These are phyloP conservation scores for Lutraria lutraria DNA, from an alignment of 2,888 invertebrate genomes.

Conservation along the genomic window DNA sequence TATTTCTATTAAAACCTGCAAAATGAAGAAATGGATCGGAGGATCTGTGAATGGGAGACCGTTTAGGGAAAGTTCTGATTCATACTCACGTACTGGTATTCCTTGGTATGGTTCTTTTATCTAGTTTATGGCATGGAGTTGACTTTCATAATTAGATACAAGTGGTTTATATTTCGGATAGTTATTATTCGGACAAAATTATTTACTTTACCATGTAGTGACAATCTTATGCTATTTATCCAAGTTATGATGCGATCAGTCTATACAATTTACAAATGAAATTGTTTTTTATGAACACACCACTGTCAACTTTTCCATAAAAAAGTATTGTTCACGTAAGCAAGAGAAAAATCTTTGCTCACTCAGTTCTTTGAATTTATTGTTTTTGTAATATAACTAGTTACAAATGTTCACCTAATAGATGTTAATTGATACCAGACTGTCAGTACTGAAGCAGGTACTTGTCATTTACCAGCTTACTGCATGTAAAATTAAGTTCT, in stretches of 20 bases:
- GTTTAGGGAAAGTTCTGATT: conserved; percentile 70
- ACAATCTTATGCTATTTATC: background rate
- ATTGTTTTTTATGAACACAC: no score
- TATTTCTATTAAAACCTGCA: background rate
- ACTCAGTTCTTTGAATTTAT: no score
- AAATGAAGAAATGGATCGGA: conserved; percentile 62
- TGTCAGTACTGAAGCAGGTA: no score
- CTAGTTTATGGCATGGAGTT: background rate
- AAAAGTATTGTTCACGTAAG: no score
- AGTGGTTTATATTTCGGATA: conserved; percentile 1
- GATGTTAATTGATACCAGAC: no score
- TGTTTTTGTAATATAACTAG: no score
- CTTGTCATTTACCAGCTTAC: no score
- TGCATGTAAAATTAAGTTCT: no score
- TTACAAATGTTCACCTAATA: no score
- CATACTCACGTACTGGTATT: conserved; percentile 68
- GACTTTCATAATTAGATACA: background rate
- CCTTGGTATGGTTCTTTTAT: conserved; percentile 61
- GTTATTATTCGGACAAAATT: background rate
- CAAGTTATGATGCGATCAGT: background rate
- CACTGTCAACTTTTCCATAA: no score
- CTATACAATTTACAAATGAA: background rate
- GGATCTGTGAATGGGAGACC: conserved; percentile 73
- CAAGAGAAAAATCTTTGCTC: no score
- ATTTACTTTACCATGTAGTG: background rate